Base-by-base conservation (phyloP, 2,113 vertebrate species). In the Salvelinus namaycush region DNA sequence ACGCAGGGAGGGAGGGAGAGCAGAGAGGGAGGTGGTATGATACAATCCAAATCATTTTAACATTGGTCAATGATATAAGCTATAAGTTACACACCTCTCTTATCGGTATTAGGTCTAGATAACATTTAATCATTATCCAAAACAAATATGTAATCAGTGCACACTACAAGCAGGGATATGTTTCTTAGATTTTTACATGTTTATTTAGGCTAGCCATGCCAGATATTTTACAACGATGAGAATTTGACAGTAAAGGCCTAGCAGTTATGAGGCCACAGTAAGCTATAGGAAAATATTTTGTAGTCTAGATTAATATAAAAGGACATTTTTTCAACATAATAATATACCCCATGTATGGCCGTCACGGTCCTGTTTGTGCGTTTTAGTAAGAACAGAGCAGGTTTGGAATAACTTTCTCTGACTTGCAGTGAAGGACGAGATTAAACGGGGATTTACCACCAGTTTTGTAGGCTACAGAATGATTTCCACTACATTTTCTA, bases 1-100 rank as follows among this genome's bases (percentile, higher is more conserved):
- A 82, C 81, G 79, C 89, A 62, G 70, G 71, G 76, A 39, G 77
- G 77, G 74, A 69, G 69, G 80, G 76, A 80, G 79, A 74, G 79
- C 80, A 82, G 71, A 72, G 77, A 1, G 39, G 48, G 48, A 48
- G 72, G 62, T 69, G 14, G 54, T 1, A 72, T 74, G 80, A 79
- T 77, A 70, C 64, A 24, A 81, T 68, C 49, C 69, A 81, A 54
- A 79, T 66, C 2, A 70, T 24, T 48, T 70, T 16, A 22, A 48
- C 34, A 48, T 20, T 70, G 68, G 18, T 70, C 5, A 48, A 44
- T 70, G 68, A 44, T 70, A n/a, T 70, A 34, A 69, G 9, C 7
- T 69, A 48, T 11, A 48, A n/a, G 0, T 68, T 8, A 24, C 65
- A 18, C n/a, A 68, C 29, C 29, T 68, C 22, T 49, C 39, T 22